Evolutionary conservation across 2,888 invertebrate genomes (phyloP), one percentile per base, ranked within the genome.

Genomic region (Xestia ashworthii): DNA sequence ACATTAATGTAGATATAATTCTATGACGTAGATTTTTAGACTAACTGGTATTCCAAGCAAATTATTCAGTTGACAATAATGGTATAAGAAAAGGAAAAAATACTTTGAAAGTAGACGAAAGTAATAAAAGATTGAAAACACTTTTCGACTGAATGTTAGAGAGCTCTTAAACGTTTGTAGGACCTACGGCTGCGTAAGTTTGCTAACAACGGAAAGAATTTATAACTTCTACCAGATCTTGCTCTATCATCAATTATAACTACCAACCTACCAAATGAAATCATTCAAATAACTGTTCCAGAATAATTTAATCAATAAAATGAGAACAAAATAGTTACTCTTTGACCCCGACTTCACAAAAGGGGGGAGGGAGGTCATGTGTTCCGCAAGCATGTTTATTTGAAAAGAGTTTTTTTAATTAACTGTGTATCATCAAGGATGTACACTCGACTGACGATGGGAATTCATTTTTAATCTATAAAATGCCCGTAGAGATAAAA

Each of bases 111-210:
- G 74, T 58, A 76, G 74, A 77, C 58, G 73, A 82, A 87, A 87
- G 90, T 89, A 90, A 90, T 90, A 88, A 86, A 88, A 90, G 76
- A 88, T 89, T 90, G 90, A 88, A 90, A 89, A 90, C 78, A 86
- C 80, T 87, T 86, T 84, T 85, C 84, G 77, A 80, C 80, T 85
- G 82, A 87, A 83, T 88, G 86, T 89, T 78, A 81, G 81, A 90
- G 90, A 86, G 87, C 88, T 91, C 89, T 90, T 85, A 88, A 89
- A 90, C 87, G 87, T 90, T 89, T 87, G 86, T 85, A 89, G 83
- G 87, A 87, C 81, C 84, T 73, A 79, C 85, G 83, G 88, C 84
- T 87, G 79, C 74, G 86, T 87, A 90, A 91, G 89, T 91, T 91
- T 89, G 80, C 76, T 83, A 86, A 84, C 85, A 82, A 80, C 87